Percentiles rank a stretch among this genome's conserved stretches.
Conservation (phyloP, 2,797 vertebrate genomes). For the Uromys caudimaculatus region DNA sequence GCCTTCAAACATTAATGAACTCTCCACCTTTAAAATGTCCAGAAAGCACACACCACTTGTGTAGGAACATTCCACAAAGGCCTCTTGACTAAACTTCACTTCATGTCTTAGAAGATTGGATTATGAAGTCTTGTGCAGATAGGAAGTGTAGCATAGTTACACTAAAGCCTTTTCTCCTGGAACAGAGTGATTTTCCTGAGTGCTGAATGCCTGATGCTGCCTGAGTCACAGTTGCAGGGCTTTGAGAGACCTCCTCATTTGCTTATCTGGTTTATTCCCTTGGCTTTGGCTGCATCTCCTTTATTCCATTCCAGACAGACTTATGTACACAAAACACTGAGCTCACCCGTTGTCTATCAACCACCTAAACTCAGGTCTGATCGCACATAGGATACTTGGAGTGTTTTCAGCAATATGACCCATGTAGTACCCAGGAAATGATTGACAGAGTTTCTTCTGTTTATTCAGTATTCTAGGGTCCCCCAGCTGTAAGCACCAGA, state of each 20-base stretch:
- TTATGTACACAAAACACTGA: conserved; percentile 4
- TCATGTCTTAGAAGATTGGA: not conserved
- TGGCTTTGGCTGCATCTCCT: conserved; percentile 3
- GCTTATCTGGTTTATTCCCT: conserved; percentile 12
- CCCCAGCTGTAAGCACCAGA: not conserved
- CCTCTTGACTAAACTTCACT: not conserved
- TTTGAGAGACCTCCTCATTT: not conserved
- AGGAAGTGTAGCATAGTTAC: not conserved
- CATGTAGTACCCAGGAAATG: not conserved
- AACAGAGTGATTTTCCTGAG: not conserved
- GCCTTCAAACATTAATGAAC: not conserved
- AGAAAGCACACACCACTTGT: not conserved
- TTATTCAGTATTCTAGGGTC: not conserved
- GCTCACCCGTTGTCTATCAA: not conserved
- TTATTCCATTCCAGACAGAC: conserved; percentile 40
- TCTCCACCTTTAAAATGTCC: not conserved
- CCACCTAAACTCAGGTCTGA: not conserved
- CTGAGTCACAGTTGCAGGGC: not conserved
- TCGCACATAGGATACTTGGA: not conserved
- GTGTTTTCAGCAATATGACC: not conserved
- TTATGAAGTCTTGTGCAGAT: not conserved
- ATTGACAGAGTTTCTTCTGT: rapidly evolving
- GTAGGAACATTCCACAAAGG: not conserved
- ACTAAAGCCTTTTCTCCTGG: not conserved
- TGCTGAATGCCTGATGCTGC: not conserved